Conservation (phyloP, 2,113 vertebrate species). For the Pseudopodoces humilis region DNA sequence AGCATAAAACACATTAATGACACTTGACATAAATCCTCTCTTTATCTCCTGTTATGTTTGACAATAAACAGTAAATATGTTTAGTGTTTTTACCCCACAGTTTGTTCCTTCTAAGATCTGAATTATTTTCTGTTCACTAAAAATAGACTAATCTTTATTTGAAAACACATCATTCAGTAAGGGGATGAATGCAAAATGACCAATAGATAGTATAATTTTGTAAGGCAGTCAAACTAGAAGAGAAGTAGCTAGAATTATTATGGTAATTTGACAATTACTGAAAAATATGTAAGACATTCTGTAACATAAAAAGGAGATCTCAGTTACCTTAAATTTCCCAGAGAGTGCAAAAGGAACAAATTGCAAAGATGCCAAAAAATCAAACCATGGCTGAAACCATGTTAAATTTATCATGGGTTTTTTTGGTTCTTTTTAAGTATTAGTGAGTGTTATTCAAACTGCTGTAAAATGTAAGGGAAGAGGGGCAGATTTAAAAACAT, state of each 20-base stretch:
- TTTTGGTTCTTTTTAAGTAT: background rate
- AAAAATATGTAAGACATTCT: background rate
- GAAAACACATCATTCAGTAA: background rate
- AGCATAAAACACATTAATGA: background rate
- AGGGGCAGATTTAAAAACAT: background rate
- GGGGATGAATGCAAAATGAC: background rate
- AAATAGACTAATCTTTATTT: background rate
- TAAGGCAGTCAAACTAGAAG: background rate
- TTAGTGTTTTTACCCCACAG: background rate
- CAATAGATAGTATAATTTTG: background rate
- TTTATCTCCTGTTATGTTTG: background rate
- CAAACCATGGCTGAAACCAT: background rate
- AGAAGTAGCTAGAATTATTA: background rate
- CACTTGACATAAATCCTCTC: background rate
- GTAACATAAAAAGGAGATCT: background rate
- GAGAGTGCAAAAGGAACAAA: background rate
- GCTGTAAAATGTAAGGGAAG: background rate
- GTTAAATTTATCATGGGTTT: background rate
- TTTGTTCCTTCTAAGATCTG: background rate
- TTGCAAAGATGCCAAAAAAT: background rate
- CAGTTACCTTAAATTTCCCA: background rate
- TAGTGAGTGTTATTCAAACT: background rate
- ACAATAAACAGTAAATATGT: background rate
- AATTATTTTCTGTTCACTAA: background rate
- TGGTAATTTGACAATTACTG: background rate